These are phyloP conservation scores for Gnathonemus echidnorhynchus DNA, from an alignment of 2,113 vertebrate genomes.

Conservation along the genomic window DNA sequence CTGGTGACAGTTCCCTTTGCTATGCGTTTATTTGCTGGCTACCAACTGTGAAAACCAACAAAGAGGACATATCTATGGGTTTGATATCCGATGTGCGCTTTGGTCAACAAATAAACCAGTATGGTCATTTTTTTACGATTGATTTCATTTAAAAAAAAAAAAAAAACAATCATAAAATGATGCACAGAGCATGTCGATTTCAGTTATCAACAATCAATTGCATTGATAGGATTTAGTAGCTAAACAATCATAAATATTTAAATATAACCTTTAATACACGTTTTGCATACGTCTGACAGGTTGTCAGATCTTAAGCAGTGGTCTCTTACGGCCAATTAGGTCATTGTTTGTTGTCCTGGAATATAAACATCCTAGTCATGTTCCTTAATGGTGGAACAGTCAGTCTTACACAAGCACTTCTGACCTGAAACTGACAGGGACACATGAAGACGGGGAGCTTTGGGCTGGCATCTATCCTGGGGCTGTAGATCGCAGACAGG, in stretches of 20 bases:
- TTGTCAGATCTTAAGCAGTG: background rate
- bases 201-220: background rate
- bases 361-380: background rate
- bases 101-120: background rate
- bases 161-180: background rate
- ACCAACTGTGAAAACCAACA: conserved; percentile 28
- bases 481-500: background rate
- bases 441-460: background rate
- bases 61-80: background rate
- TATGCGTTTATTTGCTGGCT: conserved; percentile 45
- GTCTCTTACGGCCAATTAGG: background rate
- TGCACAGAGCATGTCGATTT: background rate
- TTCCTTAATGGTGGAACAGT: background rate
- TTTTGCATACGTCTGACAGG: background rate
- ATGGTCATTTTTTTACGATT: background rate
- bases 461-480: background rate
- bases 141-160: background rate
- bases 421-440: background rate
- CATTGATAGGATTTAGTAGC: background rate
- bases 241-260: background rate
- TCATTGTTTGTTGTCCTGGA: background rate
- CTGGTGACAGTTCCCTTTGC: conserved; percentile 44
- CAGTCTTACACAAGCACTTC: background rate
- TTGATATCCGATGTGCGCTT: background rate
- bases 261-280: background rate